A percentile compares a stretch with the other conserved stretches of the same genome.
Conservation (phyloP, 1,140 invertebrate species). For the Anastrepha obliqua region DNA sequence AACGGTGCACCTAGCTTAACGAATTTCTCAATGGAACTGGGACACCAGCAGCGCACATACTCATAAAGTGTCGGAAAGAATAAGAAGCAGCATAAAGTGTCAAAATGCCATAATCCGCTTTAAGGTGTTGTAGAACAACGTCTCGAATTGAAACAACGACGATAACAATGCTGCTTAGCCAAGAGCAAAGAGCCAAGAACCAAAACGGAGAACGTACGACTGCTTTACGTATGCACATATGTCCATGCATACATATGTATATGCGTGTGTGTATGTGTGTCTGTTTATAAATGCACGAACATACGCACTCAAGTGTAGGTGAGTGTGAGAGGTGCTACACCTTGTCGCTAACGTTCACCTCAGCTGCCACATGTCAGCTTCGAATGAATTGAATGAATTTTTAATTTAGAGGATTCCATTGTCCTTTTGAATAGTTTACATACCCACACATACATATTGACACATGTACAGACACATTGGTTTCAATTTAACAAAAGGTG, state of each 20-base stretch:
- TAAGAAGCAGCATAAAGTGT: slow-evolving; percentile 29
- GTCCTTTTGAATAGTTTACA: neutral
- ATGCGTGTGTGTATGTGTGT: neutral
- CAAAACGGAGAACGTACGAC: neutral
- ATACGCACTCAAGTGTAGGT: neutral
- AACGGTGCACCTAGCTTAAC: slow-evolving; percentile 7
- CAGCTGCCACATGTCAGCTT: slow-evolving; percentile 46
- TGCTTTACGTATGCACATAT: neutral
- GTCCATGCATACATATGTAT: neutral
- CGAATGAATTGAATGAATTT: slow-evolving; percentile 52
- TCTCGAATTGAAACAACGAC: slow-evolving; percentile 43
- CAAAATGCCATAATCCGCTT: slow-evolving; percentile 53
- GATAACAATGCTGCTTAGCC: slow-evolving; percentile 47
- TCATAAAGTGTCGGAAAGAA: slow-evolving; percentile 48
- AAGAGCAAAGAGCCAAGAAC: slow-evolving; percentile 6
- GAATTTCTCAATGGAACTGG: slow-evolving; percentile 49
- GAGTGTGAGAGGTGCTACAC: slow-evolving; percentile 6
- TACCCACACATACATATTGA: neutral
- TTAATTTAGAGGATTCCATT: slow-evolving; percentile 47
- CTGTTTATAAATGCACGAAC: neutral
- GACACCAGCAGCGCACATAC: slow-evolving; percentile 36
- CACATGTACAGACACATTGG: neutral
- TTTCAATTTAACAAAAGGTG: slow-evolving; percentile 39
- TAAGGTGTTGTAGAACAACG: slow-evolving; percentile 49
- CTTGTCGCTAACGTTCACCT: slow-evolving; percentile 30